A percentile compares a stretch with the other conserved stretches of the same genome.
Conservation (phyloP, 2,113 vertebrate genomes). For the Furnarius figulus region DNA sequence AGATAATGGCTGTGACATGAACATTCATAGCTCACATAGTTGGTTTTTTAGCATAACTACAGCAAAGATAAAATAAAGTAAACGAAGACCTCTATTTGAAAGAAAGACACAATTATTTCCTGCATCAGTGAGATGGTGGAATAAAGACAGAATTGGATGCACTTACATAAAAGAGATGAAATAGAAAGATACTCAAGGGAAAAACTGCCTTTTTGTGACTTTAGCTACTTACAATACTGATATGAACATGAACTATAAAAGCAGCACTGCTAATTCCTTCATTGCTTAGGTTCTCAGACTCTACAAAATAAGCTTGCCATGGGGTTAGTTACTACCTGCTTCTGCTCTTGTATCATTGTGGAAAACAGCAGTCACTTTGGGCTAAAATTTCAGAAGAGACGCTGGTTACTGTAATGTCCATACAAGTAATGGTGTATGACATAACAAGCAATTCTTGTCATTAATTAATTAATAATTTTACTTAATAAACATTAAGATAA, state of each 20-base stretch:
- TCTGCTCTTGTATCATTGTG: background rate
- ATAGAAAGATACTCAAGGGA: background rate
- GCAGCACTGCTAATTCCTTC: background rate
- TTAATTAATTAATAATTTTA: background rate
- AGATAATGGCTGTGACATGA: background rate
- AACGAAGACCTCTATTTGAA: slow-evolving; percentile 13
- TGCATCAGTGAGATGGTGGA: slow-evolving; percentile 25
- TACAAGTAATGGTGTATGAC: background rate
- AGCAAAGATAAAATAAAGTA: slow-evolving; percentile 50
- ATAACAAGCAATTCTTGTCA: background rate
- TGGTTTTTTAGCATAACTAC: slow-evolving; percentile 4
- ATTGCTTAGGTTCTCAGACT: background rate
- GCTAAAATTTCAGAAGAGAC: background rate
- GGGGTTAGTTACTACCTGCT: background rate
- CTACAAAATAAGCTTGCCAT: background rate
- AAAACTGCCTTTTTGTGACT: slow-evolving; percentile 20
- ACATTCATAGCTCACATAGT: background rate
- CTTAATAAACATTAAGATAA: background rate
- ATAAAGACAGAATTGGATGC: slow-evolving; percentile 13
- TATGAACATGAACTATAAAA: background rate
- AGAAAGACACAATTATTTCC: slow-evolving; percentile 19
- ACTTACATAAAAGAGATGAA: background rate
- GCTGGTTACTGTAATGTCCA: background rate
- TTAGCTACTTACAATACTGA: background rate
- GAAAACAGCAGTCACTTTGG: background rate